phyloP scores from a whole-genome alignment of 2,113 vertebrate species.

The Anthoscopus minutus region DNA sequence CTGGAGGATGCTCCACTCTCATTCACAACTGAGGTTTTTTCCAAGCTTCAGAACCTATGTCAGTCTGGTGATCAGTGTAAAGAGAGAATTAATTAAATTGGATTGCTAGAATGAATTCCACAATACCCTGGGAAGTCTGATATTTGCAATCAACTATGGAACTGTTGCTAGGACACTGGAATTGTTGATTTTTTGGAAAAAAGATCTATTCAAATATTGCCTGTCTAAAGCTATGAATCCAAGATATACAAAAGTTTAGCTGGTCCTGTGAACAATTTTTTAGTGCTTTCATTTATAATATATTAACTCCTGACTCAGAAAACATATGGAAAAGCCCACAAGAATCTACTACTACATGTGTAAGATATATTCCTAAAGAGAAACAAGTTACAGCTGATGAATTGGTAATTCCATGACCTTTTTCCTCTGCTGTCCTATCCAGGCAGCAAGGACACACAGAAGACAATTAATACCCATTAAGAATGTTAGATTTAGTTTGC shows the following conservation, averaged over 20 bases:
- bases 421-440: background rate
- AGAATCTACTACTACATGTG: background rate
- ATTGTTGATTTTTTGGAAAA: conserved; percentile 36
- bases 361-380: background rate
- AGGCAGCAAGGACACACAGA: background rate
- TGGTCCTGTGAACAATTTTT: background rate
- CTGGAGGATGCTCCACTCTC: background rate
- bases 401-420: background rate
- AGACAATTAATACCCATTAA: background rate
- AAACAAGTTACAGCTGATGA: background rate
- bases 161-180: conserved; percentile 56
- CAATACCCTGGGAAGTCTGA: conserved; percentile 21
- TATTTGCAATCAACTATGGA: conserved; percentile 43
- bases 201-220: conserved; percentile 19
- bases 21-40: background rate
- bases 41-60: background rate
- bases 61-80: background rate
- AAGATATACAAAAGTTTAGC: background rate
- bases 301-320: background rate
- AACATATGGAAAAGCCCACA: background rate
- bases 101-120: conserved; percentile 38
- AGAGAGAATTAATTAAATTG: conserved; percentile 3
- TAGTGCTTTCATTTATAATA: background rate
- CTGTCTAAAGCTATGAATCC: conserved; percentile 24
- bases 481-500: background rate